Base-by-base conservation (phyloP, 2,888 invertebrate genomes). In the Quadroppia sp. region DNA sequence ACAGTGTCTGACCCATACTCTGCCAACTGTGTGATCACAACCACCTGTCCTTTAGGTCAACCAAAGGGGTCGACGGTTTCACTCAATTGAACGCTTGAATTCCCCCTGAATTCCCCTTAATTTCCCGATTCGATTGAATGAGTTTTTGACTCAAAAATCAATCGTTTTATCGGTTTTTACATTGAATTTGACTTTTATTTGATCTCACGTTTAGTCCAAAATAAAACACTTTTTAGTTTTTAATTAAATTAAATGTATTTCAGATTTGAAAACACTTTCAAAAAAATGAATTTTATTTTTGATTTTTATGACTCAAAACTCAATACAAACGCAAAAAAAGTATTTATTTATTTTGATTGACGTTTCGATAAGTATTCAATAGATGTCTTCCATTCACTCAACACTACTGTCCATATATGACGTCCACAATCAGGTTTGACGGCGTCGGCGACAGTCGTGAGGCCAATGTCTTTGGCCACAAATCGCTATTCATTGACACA, bases 1-100 rank as follows among this genome's bases (percentile, higher is more conserved):
- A 94, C 77, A 99, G 85, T 80, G 96, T 96, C 85, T 97, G 97
- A 80, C 98, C 98, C 98, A 99, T 99, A 42, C 6, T n/a, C 23
- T 40, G 30, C 30, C 59, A 36, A 36, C 36, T 1, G 15, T 59
- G n/a, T 59, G n/a, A n/a, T n/a, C n/a, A n/a, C n/a, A n/a, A n/a
- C n/a, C n/a, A n/a, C n/a, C n/a, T n/a, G n/a, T n/a, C n/a, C n/a
- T n/a, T n/a, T n/a, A n/a, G n/a, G n/a, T n/a, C n/a, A n/a, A n/a
- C 28, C 6, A 4, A 59, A 1, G 30, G 20, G 25, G 28, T 56
- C 3, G 11, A 7, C 11, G 36, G 36, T 36, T 36, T 4, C 36
- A 36, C 4, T 36, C 36, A 11, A 36, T 36, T 36, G 6, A 4
- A 36, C 4, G 11, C 4, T 7, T 36, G 36, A 36, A 7, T 36